Conservation (phyloP, 2,797 vertebrate species). For the Phataginus tricuspis region DNA sequence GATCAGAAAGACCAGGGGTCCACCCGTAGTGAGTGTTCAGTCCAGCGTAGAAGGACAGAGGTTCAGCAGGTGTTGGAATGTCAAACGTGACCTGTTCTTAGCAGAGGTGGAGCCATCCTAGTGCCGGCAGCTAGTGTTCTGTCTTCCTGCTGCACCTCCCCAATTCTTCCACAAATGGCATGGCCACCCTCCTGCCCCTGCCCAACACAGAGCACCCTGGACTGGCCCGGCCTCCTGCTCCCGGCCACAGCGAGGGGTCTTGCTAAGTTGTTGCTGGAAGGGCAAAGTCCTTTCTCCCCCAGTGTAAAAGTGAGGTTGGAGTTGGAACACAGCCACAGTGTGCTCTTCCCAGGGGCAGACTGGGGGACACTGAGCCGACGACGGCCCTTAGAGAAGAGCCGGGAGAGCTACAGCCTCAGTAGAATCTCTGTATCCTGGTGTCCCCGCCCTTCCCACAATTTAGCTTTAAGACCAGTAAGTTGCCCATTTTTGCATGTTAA, state of each 20-base stretch:
- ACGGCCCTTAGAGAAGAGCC: background rate
- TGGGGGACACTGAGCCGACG: background rate
- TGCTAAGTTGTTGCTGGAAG: background rate
- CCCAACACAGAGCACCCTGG: fast-evolving
- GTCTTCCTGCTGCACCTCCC: background rate
- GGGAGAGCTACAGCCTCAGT: fast-evolving
- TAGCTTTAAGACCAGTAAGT: background rate
- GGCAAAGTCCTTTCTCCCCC: background rate
- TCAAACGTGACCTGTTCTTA: background rate
- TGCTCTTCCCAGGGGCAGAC: background rate
- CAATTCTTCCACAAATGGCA: background rate
- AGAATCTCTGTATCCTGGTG: background rate
- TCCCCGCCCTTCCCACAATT: background rate
- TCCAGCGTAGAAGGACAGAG: fast-evolving
- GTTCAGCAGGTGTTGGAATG: background rate
- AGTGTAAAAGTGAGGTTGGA: background rate
- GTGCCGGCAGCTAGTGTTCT: fast-evolving
- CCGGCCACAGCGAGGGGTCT: fast-evolving
- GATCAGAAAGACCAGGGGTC: background rate
- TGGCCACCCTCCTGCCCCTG: fast-evolving
- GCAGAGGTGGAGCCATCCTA: fast-evolving
- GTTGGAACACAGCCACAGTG: fast-evolving
- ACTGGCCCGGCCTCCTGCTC: background rate
- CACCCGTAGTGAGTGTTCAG: background rate
- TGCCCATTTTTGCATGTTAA: background rate